Conservation (phyloP, 2,113 vertebrate genomes). For the Todiramphus saurophagus region DNA sequence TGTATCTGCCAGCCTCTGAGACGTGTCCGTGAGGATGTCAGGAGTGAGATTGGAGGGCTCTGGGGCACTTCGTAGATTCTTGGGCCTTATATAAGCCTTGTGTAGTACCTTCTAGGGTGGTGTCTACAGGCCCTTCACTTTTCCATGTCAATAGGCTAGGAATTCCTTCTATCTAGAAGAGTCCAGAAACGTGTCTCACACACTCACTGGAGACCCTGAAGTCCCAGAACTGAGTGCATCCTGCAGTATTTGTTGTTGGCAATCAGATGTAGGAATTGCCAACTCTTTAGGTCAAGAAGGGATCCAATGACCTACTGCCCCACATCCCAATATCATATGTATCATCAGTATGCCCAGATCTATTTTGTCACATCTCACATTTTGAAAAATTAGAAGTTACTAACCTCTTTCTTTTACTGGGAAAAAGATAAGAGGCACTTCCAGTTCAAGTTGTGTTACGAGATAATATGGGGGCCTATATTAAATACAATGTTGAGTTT, state of each 20-base stretch:
- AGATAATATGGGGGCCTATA: neutral
- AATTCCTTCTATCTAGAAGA: neutral
- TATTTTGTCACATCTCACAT: neutral
- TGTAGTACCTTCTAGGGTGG: neutral
- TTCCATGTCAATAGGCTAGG: neutral
- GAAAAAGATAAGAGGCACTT: neutral
- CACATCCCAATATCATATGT: neutral
- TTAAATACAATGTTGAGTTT: neutral
- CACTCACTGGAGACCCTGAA: neutral
- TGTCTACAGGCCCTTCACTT: neutral
- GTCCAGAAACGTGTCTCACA: neutral
- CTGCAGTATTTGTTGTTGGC: neutral
- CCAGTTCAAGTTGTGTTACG: neutral
- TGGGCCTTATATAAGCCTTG: neutral
- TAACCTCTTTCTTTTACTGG: neutral
- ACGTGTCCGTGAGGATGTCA: fast-evolving
- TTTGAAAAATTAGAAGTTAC: neutral
- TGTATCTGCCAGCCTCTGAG: neutral
- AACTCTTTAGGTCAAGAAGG: neutral
- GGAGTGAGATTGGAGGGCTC: neutral
- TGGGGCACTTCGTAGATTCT: neutral
- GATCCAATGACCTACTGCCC: neutral
- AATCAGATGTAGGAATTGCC: neutral
- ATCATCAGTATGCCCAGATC: neutral
- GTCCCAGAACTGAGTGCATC: neutral